Evolutionary conservation across 2,888 invertebrate genomes (phyloP), one percentile per base, ranked within the genome.

Genomic region (Lymantria monacha): DNA sequence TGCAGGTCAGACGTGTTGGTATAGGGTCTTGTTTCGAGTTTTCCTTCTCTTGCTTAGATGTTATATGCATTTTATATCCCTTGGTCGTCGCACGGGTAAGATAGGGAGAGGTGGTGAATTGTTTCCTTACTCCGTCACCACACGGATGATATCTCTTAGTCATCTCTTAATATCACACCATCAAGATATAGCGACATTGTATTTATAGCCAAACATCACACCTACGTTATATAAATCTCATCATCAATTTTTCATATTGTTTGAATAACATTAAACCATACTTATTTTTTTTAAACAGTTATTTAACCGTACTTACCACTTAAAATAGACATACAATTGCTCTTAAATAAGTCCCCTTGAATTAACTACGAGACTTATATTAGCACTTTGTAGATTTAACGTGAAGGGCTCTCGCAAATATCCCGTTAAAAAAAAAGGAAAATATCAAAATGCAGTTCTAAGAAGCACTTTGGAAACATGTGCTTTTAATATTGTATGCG

Each of bases 351-450:
- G 65, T 13, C 46, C 62, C 38, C 68, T 66, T 51, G 62, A 59
- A 61, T 67, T 62, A 78, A 77, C 77, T 71, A 76, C 70, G 70
- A 76, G 75, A 74, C 76, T 75, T 74, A 63, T 67, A 70, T 70
- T 70, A 72, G 66, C 62, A 68, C 69, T 59, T 61, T 51, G 53
- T 53, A 46, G 55, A 56, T 53, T 48, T n/a, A 30, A 54, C 22
- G 51, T 70, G 49, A 63, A 79, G 73, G 56, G 71, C 67, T 53
- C 78, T 80, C 63, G 83, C 82, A 63, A 81, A 82, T 80, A 71
- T 70, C 73, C 83, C 82, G 84, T 84, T 84, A 84, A 74, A 74
- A 77, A 75, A 66, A 57, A 61, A 51, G 43, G n/a, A n/a, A n/a
- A 59, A 44, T 56, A 44, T 41, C 3, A 45, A 46, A 47, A 44